Evolutionary conservation across 2,888 invertebrate species (phyloP), one percentile per base, ranked within the genome.

Genomic region (Himalopsyche tibetana): DNA sequence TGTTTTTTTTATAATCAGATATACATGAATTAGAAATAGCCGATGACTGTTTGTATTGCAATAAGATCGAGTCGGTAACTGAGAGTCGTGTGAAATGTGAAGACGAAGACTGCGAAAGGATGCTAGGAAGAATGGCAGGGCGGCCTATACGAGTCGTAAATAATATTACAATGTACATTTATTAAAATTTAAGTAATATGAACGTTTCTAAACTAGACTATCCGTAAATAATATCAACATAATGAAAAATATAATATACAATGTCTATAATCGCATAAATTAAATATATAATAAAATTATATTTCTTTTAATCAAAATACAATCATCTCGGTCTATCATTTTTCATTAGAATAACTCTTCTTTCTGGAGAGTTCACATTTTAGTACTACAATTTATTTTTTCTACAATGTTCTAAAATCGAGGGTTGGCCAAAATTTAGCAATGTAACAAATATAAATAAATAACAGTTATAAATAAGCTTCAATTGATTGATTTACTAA

Each of bases 251-350:
- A 51, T 51, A 51, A 63, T 63, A 63, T 19, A 63, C 63, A 8
- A 19, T 63, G 63, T 63, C 63, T 63, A 63, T 63, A 63, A 63
- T 63, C 63, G 63, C 63, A 63, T 63, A 63, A 63, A 63, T 63
- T 63, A 63, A 63, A 63, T 63, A 45, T 19, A 63, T 6, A 51
- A 51, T 15, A 51, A 51, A 51, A 51, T 51, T 51, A 51, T 51
- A 51, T 51, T 51, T 15, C 15, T 51, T 51, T 51, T 15, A 51
- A 51, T 9, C 45, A 51, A 51, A 51, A 12, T 12, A 51, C 45
- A 51, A 9, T 51, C 0, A 11, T 9, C 45, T 51, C 11, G 0
- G 42, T 51, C 3, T 12, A 51, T 51, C 12, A 51, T 42, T 42
- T 42, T 42, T 42, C 9, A 42, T 9, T 42, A 42, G 42, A 42